These are phyloP conservation scores for Chelonus insularis DNA, from an alignment of 1,140 invertebrate species.

Conservation along the genomic window DNA sequence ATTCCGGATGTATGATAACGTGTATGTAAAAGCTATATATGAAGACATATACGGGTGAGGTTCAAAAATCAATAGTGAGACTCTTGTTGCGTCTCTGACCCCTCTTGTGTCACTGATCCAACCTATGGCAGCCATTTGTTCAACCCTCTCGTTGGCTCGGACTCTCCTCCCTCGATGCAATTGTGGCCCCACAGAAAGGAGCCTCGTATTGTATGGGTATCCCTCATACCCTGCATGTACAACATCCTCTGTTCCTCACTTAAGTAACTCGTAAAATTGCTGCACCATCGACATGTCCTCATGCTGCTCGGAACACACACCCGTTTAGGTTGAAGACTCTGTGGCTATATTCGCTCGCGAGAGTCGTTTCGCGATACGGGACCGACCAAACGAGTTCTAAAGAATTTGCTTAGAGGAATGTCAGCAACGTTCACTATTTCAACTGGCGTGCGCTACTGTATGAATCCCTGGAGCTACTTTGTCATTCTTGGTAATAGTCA, in stretches of 20 bases:
- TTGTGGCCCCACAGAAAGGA: background rate
- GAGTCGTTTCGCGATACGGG: constrained; percentile 10
- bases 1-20: no score
- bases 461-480: constrained; percentile 12
- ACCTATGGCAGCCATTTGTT: constrained; percentile 38
- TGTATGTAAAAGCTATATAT: background rate
- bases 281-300: background rate
- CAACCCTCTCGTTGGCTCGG: constrained; percentile 23
- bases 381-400: constrained; percentile 53
- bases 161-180: background rate
- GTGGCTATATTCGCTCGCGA: background rate
- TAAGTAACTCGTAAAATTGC: no score
- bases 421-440: constrained; percentile 46
- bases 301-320: background rate
- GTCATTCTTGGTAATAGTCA: constrained; percentile 26
- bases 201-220: background rate
- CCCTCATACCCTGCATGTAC: no score
- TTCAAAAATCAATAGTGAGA: background rate
- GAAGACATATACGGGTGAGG: background rate
- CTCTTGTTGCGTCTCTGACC: background rate
- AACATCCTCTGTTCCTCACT: no score
- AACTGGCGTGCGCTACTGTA: constrained; percentile 41
- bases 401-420: constrained; percentile 53
- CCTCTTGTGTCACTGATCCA: constrained; percentile 42
- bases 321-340: constrained; percentile 1